Evolutionary conservation across 2,113 vertebrate species (phyloP).

Genomic region (Cephalopterus ornatus): DNA sequence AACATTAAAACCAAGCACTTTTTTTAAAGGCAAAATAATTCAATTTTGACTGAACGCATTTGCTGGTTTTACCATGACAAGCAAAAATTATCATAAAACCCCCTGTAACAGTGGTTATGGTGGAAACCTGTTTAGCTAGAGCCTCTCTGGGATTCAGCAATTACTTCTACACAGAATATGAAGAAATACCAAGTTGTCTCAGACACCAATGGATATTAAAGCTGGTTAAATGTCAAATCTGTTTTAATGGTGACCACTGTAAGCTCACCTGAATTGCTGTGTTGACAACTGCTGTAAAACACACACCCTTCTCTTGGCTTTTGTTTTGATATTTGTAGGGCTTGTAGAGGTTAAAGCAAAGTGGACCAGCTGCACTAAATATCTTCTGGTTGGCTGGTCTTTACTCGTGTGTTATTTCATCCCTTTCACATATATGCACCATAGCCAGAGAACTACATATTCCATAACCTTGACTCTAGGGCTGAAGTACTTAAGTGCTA

Average conservation of each 20-base stretch:
- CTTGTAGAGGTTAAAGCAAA: conserved; percentile 70
- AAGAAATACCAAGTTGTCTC: background rate
- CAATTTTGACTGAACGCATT: background rate
- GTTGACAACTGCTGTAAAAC: conserved; percentile 26
- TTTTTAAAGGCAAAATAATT: background rate
- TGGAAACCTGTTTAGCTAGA: background rate
- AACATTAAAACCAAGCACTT: background rate
- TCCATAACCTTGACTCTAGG: conserved; percentile 76
- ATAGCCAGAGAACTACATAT: conserved; percentile 69
- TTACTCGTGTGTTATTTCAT: conserved; percentile 52
- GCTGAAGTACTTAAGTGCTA: conserved; percentile 74
- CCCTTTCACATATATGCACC: conserved; percentile 32
- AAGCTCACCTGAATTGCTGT: background rate
- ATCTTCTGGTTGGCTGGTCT: conserved; percentile 63
- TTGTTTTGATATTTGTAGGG: conserved; percentile 51
- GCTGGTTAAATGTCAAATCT: conserved; percentile 5
- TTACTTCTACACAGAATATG: background rate
- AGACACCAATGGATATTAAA: background rate
- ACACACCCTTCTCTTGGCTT: conserved; percentile 16
- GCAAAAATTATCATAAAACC: background rate
- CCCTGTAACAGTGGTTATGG: background rate
- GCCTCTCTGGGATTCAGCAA: background rate
- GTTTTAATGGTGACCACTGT: background rate
- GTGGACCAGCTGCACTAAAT: conserved; percentile 52
- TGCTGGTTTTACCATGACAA: background rate